phyloP scores from a whole-genome alignment of 2,888 invertebrate genomes.

The Cephus pygmeus region DNA sequence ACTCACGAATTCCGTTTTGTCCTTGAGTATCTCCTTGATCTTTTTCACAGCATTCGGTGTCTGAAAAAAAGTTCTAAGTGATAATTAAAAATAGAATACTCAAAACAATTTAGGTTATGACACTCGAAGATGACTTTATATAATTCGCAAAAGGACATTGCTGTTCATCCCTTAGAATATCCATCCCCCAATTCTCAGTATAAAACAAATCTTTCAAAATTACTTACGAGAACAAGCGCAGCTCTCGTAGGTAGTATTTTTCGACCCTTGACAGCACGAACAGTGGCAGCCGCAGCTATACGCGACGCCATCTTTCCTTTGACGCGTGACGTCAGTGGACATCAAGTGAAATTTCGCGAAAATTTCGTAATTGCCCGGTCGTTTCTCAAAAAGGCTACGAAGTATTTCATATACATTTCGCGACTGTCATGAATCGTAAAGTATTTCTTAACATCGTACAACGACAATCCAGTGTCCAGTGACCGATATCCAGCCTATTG shows the following conservation, averaged over 20 bases:
- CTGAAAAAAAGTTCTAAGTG: slow-evolving; percentile 64
- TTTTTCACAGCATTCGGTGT: slow-evolving; percentile 87
- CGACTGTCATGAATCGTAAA: neutral
- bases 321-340: slow-evolving; percentile 33
- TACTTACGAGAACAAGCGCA: slow-evolving; percentile 78
- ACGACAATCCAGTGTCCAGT: neutral
- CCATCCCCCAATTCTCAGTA: neutral
- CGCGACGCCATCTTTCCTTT: slow-evolving; percentile 76
- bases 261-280: slow-evolving; percentile 85
- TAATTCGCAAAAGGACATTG: neutral
- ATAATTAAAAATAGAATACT: neutral
- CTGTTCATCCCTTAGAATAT: neutral
- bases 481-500: neutral
- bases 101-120: neutral
- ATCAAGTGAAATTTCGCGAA: slow-evolving; percentile 21
- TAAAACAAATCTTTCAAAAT: slow-evolving; percentile 1
- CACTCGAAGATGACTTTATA: neutral
- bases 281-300: slow-evolving; percentile 87
- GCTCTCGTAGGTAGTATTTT: slow-evolving; percentile 84
- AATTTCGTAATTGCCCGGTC: slow-evolving; percentile 8
- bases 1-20: slow-evolving; percentile 79
- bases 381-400: slow-evolving; percentile 21
- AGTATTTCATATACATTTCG: neutral
- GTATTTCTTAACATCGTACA: neutral
- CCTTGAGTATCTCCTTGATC: slow-evolving; percentile 83